A percentile compares a stretch with the other conserved stretches of the same genome.
Evolutionary conservation across 2,113 vertebrate genomes (phyloP).

Genomic region (Leptobrachium leishanense): DNA sequence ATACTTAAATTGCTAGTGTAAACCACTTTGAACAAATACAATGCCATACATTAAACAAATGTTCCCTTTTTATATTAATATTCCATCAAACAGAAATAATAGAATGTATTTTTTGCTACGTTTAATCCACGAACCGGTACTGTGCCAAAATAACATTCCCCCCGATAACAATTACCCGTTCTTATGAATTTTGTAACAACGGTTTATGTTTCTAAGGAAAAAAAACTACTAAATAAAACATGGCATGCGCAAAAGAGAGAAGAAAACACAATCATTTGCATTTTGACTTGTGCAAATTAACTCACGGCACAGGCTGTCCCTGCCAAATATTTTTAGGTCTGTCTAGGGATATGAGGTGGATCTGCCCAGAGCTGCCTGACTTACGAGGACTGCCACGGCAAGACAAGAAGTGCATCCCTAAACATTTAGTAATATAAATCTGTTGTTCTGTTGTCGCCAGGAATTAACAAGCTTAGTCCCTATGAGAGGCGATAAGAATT

Average conservation of each 20-base stretch:
- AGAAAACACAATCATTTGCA: constrained; percentile 66
- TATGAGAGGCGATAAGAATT: constrained; percentile 91
- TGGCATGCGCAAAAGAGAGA: neutral
- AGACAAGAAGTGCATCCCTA: constrained; percentile 68
- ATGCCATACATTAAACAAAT: neutral
- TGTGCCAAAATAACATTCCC: neutral
- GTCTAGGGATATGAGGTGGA: constrained; percentile 75
- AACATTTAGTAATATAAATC: constrained; percentile 89
- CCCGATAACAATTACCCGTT: neutral
- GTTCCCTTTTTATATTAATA: neutral
- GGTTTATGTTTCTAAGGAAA: neutral
- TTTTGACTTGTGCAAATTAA: constrained; percentile 76
- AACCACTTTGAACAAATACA: neutral
- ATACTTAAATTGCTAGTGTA: too few relatives aligned
- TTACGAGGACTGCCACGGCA: constrained; percentile 65
- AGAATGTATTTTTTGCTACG: neutral
- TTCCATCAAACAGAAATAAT: neutral
- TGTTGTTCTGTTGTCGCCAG: constrained; percentile 92
- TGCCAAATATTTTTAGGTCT: constrained; percentile 70
- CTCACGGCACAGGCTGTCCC: constrained; percentile 78
- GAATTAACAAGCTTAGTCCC: constrained; percentile 89
- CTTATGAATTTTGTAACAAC: constrained; percentile 13
- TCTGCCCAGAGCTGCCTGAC: constrained; percentile 79
- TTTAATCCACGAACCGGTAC: neutral
- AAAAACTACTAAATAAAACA: constrained; percentile 30